phyloP scores from a whole-genome alignment of 2,888 invertebrate genomes.

The Deroplatys truncata region DNA sequence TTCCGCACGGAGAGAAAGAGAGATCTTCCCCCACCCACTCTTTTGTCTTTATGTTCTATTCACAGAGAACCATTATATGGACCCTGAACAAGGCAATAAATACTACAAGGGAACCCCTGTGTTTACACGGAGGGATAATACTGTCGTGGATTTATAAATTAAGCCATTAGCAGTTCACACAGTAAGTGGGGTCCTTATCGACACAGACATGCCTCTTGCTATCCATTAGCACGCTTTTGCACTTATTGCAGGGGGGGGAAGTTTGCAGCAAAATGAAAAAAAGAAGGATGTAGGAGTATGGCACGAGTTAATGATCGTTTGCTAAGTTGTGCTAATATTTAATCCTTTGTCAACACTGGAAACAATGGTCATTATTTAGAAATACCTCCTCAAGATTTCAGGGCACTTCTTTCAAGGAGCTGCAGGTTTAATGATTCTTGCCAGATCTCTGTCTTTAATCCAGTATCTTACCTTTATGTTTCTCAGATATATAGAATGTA shows the following conservation, averaged over 20 bases:
- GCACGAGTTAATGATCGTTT: no score
- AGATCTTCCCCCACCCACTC: neutral
- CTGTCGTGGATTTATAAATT: neutral
- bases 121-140: neutral
- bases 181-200: neutral
- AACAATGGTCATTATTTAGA: no score
- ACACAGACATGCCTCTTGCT: neutral
- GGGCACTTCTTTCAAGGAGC: no score
- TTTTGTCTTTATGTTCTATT: neutral
- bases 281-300: no score
- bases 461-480: no score
- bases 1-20: neutral
- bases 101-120: neutral
- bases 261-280: no score
- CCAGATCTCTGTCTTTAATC: no score
- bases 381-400: no score
- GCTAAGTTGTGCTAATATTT: no score
- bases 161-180: neutral
- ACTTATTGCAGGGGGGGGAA: neutral
- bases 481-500: no score
- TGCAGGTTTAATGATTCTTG: no score
- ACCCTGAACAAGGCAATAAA: neutral
- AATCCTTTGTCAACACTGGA: no score
- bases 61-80: neutral
- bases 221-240: neutral